Evolutionary conservation across 2,888 invertebrate genomes (phyloP).

Genomic region (Craniophora ligustri): DNA sequence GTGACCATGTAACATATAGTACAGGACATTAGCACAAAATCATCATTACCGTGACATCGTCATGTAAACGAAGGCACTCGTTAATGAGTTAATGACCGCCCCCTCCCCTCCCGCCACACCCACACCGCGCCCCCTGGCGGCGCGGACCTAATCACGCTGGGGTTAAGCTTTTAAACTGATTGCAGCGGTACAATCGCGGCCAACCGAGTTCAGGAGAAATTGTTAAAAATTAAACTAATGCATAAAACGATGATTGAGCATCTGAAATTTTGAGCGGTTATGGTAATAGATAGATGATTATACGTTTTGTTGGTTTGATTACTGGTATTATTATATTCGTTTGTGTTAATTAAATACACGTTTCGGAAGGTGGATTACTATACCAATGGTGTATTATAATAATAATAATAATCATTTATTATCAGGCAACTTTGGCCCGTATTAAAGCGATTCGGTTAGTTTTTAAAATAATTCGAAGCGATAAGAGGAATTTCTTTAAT

Average conservation of each 20-base stretch:
- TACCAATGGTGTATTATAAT: no score
- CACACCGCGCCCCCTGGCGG: slow-evolving; percentile 40
- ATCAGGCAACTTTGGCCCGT: no score
- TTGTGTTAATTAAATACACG: slow-evolving; percentile 31
- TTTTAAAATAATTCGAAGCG: not conserved
- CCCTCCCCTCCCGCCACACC: slow-evolving; percentile 31
- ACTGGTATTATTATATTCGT: slow-evolving; percentile 26
- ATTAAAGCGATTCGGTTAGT: not conserved
- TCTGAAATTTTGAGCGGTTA: slow-evolving; percentile 34
- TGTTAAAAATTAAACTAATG: slow-evolving; percentile 15
- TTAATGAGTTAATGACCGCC: slow-evolving; percentile 66
- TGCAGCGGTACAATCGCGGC: slow-evolving; percentile 52
- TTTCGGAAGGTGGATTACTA: not conserved
- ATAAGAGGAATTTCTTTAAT: no score
- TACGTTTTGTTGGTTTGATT: slow-evolving; percentile 21
- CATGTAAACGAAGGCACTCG: slow-evolving; percentile 56
- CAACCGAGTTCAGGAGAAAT: slow-evolving; percentile 8
- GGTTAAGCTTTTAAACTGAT: slow-evolving; percentile 73
- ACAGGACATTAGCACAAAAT: slow-evolving; percentile 46
- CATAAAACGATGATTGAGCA: slow-evolving; percentile 13
- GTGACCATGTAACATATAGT: slow-evolving; percentile 31
- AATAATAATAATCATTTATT: no score
- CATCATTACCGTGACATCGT: slow-evolving; percentile 45
- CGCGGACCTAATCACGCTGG: slow-evolving; percentile 61
- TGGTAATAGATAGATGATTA: slow-evolving; percentile 42